These are phyloP conservation scores for Numenius arquata DNA, from an alignment of 2,113 vertebrate species.

Conservation along the genomic window DNA sequence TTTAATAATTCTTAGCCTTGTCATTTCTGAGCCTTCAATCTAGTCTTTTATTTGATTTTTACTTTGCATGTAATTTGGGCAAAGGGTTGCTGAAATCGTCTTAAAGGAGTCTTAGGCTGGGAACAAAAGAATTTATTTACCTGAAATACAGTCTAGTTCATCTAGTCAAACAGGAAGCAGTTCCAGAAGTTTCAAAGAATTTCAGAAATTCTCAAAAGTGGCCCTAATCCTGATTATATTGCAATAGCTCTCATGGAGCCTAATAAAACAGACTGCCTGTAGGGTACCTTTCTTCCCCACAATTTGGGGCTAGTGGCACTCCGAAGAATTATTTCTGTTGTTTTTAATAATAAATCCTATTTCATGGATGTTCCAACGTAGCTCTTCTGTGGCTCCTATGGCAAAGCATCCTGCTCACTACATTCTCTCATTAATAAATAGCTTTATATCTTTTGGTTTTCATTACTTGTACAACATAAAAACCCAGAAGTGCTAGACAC, in stretches of 20 bases:
- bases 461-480: background rate
- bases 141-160: background rate
- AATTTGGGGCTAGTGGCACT: background rate
- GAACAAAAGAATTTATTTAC: background rate
- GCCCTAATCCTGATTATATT: background rate
- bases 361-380: background rate
- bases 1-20: slow-evolving; percentile 28
- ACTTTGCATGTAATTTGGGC: background rate
- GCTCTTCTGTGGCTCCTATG: background rate
- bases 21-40: background rate
- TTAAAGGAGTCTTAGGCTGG: background rate
- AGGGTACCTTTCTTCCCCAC: background rate
- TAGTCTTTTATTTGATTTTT: background rate
- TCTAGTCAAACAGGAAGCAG: background rate
- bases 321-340: background rate
- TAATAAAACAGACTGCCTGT: background rate
- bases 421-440: background rate
- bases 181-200: background rate
- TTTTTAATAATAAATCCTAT: background rate
- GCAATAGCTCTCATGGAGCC: background rate
- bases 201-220: background rate
- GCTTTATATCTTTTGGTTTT: background rate
- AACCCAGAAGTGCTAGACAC: background rate
- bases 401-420: background rate
- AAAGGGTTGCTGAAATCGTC: background rate